Evolutionary conservation across 2,113 vertebrate genomes (phyloP), one percentile per base, ranked within the genome.

Genomic region (Lepidothrix coronata): DNA sequence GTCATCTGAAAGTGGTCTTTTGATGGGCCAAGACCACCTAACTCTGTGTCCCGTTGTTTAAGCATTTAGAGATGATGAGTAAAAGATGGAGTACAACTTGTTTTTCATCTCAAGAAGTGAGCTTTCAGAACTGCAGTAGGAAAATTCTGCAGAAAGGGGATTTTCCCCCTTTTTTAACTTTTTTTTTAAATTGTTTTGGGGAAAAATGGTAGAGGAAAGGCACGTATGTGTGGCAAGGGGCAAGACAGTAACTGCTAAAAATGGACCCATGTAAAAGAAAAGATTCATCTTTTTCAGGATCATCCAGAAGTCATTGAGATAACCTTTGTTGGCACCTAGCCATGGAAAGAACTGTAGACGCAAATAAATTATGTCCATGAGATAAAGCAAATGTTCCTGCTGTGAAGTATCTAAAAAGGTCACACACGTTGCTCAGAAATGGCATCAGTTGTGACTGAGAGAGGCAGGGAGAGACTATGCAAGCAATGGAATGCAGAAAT

Each of bases 201-300:
- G 1, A 3, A 3, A 48, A 44, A 25, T 37, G 3, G 30, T 72
- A 43, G 41, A 58, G 63, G 27, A 94, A 85, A 74, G 19, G 6
- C 9, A n/a, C 30, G 5, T 1, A 0, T 49, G 8, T 72, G 15
- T 94, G 44, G 7, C 1, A 1, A 54, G 30, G 27, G 15, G 9
- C 4, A 85, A 73, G 31, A 9, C 16, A 30, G 22, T 76, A 65
- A 37, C 49, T 85, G 41, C n/a, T 88, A 49, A 80, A 93, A 92
- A n/a, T 41, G 18, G 30, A 43, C 8, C 14, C 20, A 23, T 37
- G 17, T 74, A 8, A 66, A 73, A 84, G 27, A 74, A 66, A 76
- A 84, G 3, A 58, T 44, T 41, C 0, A 15, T 81, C 12, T 85
- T 78, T 77, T 80, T 58, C 44, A 71, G 65, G 18, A 41, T 82